phyloP scores from a whole-genome alignment of 2,888 invertebrate species.

The Caenorhabditis japonica region DNA sequence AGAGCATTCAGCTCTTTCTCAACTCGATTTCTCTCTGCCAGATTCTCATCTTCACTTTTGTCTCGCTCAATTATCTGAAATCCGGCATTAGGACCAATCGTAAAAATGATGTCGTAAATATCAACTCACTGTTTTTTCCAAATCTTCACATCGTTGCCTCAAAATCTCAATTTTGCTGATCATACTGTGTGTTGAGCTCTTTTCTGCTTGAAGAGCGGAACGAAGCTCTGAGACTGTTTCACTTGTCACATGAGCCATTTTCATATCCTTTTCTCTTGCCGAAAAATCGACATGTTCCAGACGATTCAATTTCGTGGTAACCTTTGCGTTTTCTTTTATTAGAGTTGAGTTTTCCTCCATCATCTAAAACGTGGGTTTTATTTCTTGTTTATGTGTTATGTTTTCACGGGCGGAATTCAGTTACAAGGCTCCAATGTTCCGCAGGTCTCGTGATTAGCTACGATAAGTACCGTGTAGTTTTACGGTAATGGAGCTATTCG shows the following conservation, averaged over 20 bases:
- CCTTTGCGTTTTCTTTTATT: slow-evolving; percentile 59
- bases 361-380: no score
- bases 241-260: slow-evolving; percentile 20
- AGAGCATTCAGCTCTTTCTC: slow-evolving; percentile 74
- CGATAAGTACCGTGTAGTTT: no score
- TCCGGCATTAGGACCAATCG: not conserved
- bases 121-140: slow-evolving; percentile 44
- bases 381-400: no score
- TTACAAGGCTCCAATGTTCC: no score
- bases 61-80: slow-evolving; percentile 59
- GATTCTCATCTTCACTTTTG: slow-evolving; percentile 58
- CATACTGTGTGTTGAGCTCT: slow-evolving; percentile 19
- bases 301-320: slow-evolving; percentile 50
- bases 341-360: slow-evolving; percentile 55
- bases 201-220: slow-evolving; percentile 34
- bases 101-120: not conserved
- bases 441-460: no score
- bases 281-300: slow-evolving; percentile 36
- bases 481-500: no score
- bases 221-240: slow-evolving; percentile 27
- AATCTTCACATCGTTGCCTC: slow-evolving; percentile 38
- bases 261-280: slow-evolving; percentile 19
- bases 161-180: slow-evolving; percentile 28
- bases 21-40: slow-evolving; percentile 58
- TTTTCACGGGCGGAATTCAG: no score